Evolutionary conservation across 2,113 vertebrate species (phyloP).

Genomic region (Meles meles): DNA sequence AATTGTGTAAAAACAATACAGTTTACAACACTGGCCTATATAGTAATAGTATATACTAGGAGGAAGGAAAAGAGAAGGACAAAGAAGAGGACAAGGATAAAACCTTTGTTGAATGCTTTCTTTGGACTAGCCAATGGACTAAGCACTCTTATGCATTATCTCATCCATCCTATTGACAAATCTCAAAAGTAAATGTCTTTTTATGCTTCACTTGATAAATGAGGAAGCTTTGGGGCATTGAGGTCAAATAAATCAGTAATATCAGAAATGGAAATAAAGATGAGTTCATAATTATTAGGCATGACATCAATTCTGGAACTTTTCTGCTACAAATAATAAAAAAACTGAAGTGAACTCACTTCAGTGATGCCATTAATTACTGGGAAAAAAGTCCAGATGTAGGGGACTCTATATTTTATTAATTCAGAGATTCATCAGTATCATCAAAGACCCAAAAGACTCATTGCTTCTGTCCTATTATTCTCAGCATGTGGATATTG

Average conservation of each 20-base stretch:
- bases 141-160: not conserved
- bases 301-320: not conserved
- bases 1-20: not conserved
- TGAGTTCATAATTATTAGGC: not conserved
- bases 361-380: not conserved
- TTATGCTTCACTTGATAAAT: not conserved
- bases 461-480: not conserved
- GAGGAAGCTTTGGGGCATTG: not conserved
- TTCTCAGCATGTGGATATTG: not conserved
- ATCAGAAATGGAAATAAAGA: not conserved
- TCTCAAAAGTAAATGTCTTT: not conserved
- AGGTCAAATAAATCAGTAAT: not conserved
- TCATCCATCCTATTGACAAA: not conserved
- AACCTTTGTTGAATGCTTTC: not conserved
- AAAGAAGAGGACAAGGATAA: not conserved
- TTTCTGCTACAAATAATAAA: not conserved
- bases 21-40: not conserved
- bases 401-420: not conserved
- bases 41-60: not conserved
- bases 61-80: not conserved
- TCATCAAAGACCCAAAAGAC: not conserved
- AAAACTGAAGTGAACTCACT: not conserved
- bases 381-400: not conserved
- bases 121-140: not conserved
- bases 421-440: not conserved